Percentiles rank a stretch among this genome's conserved stretches.
Evolutionary conservation across 2,113 vertebrate species (phyloP).

Genomic region (Ailuropoda melanoleuca): DNA sequence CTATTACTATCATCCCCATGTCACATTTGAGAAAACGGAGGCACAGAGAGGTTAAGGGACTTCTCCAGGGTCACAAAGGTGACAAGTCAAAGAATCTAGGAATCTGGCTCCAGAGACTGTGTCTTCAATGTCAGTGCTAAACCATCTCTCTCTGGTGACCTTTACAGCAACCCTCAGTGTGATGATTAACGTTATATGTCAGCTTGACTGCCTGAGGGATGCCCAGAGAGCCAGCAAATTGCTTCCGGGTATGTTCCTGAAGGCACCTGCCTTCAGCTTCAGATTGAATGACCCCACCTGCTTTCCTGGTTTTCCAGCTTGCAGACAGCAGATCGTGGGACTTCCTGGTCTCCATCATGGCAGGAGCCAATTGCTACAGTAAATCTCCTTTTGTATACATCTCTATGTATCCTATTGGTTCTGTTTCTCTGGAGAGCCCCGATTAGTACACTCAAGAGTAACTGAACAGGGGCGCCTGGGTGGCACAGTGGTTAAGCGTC

Average conservation of each 20-base stretch:
- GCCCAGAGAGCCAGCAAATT: neutral
- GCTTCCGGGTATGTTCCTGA: neutral
- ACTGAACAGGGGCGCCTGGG: neutral
- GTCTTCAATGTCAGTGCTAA: neutral
- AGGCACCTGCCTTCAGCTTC: neutral
- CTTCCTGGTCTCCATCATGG: neutral
- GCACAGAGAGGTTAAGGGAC: neutral
- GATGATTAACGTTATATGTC: neutral
- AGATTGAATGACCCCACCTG: neutral
- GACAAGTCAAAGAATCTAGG: neutral
- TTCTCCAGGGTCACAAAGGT: neutral
- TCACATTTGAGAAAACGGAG: neutral
- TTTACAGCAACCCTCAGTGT: neutral
- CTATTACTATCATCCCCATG: neutral
- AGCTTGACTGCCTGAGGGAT: neutral
- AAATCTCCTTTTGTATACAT: neutral
- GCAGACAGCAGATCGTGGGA: neutral
- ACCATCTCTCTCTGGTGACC: neutral
- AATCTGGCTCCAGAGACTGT: neutral
- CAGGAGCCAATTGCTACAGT: neutral
- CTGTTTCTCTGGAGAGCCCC: neutral
- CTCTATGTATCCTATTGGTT: neutral
- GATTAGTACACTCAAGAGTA: neutral
- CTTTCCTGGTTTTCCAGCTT: neutral
- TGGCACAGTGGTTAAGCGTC: no score